Conservation (phyloP, 1,140 invertebrate genomes). For the Drosophila kepulauana region DNA sequence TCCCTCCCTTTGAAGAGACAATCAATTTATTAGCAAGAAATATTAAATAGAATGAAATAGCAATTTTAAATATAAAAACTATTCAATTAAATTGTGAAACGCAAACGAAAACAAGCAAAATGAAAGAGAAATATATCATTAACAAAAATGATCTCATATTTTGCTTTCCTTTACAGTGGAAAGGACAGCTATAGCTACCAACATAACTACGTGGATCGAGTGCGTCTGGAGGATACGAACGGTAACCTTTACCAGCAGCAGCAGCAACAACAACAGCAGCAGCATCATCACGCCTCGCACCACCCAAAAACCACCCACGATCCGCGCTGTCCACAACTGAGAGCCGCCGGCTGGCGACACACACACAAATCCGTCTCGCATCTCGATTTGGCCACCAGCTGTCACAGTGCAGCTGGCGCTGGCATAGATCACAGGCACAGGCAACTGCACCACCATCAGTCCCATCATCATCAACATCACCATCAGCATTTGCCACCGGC, state of each 20-base stretch:
- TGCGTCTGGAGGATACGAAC: slow-evolving; percentile 64
- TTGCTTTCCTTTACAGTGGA: slow-evolving; percentile 31
- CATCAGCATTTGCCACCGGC: slow-evolving; percentile 42
- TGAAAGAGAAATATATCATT: too few relatives aligned
- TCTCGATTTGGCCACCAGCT: slow-evolving; percentile 85
- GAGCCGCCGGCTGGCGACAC: slow-evolving; percentile 83
- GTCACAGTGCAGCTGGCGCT: slow-evolving; percentile 77
- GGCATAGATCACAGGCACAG: slow-evolving; percentile 71
- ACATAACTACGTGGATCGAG: slow-evolving; percentile 80
- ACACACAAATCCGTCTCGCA: slow-evolving; percentile 81
- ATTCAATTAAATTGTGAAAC: too few relatives aligned
- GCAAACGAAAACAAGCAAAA: not conserved
- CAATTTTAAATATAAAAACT: too few relatives aligned
- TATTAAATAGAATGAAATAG: too few relatives aligned
- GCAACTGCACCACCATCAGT: slow-evolving; percentile 34
- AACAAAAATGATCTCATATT: not conserved
- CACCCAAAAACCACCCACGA: slow-evolving; percentile 54
- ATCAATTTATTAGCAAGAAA: too few relatives aligned
- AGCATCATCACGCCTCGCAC: slow-evolving; percentile 27
- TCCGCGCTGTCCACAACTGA: slow-evolving; percentile 66
- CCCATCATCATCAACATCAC: slow-evolving; percentile 40
- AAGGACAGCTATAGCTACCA: slow-evolving; percentile 77
- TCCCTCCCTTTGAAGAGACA: too few relatives aligned
- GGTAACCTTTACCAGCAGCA: slow-evolving; percentile 33
- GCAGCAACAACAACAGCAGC: slow-evolving; percentile 39